Conservation (phyloP, 2,888 invertebrate species). For the Abscondita cerata region DNA sequence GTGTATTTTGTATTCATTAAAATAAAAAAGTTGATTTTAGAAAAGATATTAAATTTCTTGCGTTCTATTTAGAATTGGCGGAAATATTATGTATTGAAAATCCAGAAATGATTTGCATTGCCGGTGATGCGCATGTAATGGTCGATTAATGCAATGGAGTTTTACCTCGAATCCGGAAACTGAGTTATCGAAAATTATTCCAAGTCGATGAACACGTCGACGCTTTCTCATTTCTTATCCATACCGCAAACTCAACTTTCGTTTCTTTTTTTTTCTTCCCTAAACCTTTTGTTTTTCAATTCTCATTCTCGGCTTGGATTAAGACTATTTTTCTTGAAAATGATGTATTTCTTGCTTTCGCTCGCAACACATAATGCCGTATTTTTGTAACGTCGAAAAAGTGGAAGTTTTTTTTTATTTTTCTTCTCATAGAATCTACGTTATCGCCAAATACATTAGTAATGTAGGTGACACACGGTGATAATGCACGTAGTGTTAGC, state of each 20-base stretch:
- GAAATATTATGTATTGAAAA: conserved; percentile 31
- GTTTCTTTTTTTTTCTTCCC: conserved; percentile 14
- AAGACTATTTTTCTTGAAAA: conserved; percentile 7
- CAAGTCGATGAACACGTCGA: conserved; percentile 19
- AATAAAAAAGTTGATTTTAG: no score
- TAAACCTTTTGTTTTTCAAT: conserved; percentile 19
- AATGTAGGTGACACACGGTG: conserved; percentile 23
- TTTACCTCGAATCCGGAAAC: conserved; percentile 39
- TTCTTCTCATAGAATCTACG: conserved; percentile 13
- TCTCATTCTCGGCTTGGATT: conserved; percentile 13
- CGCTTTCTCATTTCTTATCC: conserved; percentile 14
- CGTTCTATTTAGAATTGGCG: conserved; percentile 24
- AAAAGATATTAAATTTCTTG: conserved; percentile 25
- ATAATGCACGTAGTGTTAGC: conserved; percentile 26
- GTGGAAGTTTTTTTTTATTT: conserved; percentile 13
- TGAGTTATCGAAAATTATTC: conserved; percentile 43
- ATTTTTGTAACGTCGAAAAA: conserved; percentile 10
- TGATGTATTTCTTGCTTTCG: conserved; percentile 8
- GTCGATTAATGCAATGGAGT: conserved; percentile 42
- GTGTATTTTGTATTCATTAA: no score
- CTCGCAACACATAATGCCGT: neutral
- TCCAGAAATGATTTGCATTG: conserved; percentile 30
- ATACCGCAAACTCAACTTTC: conserved; percentile 11
- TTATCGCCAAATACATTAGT: conserved; percentile 27
- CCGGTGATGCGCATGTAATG: conserved; percentile 44